A percentile compares a stretch with the other conserved stretches of the same genome.
Evolutionary conservation across 1,140 invertebrate genomes (phyloP).

Genomic region (Dendrolimus kikuchii): DNA sequence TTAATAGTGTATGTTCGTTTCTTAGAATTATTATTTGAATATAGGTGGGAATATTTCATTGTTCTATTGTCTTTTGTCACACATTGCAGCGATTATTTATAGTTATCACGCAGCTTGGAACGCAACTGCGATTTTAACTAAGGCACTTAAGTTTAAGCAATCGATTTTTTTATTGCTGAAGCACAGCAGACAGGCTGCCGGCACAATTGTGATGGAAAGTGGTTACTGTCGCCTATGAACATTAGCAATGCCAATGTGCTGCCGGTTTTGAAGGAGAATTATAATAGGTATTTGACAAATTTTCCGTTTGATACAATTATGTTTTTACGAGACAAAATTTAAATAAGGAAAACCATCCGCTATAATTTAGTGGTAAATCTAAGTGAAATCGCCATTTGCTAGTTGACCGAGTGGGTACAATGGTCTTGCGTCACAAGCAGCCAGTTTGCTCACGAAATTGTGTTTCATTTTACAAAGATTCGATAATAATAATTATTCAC

Average conservation of each 20-base stretch:
- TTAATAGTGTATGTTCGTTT: slow-evolving; percentile 26
- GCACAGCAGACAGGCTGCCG: too few relatives aligned
- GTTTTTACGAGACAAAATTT: slow-evolving; percentile 3
- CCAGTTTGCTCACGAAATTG: too few relatives aligned
- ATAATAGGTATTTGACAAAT: too few relatives aligned
- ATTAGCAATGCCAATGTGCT: too few relatives aligned
- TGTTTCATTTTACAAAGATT: too few relatives aligned
- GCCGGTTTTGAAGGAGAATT: too few relatives aligned
- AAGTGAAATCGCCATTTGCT: slow-evolving; percentile 26
- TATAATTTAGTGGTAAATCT: background rate
- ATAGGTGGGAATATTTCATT: slow-evolving; percentile 52
- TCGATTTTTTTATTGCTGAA: too few relatives aligned
- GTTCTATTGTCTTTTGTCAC: slow-evolving; percentile 59
- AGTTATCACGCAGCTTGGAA: slow-evolving; percentile 37
- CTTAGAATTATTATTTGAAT: slow-evolving; percentile 36
- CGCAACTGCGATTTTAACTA: background rate
- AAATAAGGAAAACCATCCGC: slow-evolving; percentile 13
- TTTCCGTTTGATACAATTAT: too few relatives aligned
- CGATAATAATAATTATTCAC: too few relatives aligned
- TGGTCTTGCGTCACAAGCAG: slow-evolving; percentile 15
- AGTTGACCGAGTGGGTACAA: slow-evolving; percentile 17
- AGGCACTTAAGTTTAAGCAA: too few relatives aligned
- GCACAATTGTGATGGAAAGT: too few relatives aligned
- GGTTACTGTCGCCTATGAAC: too few relatives aligned
- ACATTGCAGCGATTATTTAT: slow-evolving; percentile 43